Evolutionary conservation across 2,113 vertebrate genomes (phyloP).

Genomic region (Grus americana): DNA sequence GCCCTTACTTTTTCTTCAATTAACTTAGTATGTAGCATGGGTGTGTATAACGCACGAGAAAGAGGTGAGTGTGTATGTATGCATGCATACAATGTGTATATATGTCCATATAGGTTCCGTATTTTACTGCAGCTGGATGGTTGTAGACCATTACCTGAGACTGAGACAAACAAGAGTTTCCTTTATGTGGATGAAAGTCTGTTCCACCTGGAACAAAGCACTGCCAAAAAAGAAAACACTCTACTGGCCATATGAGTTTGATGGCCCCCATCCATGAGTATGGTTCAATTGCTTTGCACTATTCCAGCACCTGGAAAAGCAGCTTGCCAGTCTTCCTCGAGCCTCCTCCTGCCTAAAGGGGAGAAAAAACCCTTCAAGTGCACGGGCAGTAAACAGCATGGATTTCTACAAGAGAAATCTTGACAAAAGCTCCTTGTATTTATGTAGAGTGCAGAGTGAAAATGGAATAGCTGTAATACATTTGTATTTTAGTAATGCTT

Average conservation of each 20-base stretch:
- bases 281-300: conserved; percentile 37
- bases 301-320: conserved; percentile 65
- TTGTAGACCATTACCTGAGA: conserved; percentile 15
- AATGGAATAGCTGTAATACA: neutral
- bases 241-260: neutral
- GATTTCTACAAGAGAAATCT: neutral
- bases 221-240: conserved; percentile 29
- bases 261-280: conserved; percentile 42
- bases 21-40: neutral
- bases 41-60: neutral
- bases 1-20: neutral
- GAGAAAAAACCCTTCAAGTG: neutral
- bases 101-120: rapidly evolving
- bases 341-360: neutral
- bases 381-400: neutral
- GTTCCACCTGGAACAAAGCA: conserved; percentile 58
- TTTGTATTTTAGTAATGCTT: neutral
- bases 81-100: neutral
- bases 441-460: neutral
- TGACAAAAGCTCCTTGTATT: neutral
- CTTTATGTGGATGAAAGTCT: neutral
- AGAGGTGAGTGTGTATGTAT: too few relatives aligned
- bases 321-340: neutral
- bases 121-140: neutral
- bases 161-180: conserved; percentile 30